Evolutionary conservation across 2,888 invertebrate species (phyloP).

Genomic region (Nebria salina): DNA sequence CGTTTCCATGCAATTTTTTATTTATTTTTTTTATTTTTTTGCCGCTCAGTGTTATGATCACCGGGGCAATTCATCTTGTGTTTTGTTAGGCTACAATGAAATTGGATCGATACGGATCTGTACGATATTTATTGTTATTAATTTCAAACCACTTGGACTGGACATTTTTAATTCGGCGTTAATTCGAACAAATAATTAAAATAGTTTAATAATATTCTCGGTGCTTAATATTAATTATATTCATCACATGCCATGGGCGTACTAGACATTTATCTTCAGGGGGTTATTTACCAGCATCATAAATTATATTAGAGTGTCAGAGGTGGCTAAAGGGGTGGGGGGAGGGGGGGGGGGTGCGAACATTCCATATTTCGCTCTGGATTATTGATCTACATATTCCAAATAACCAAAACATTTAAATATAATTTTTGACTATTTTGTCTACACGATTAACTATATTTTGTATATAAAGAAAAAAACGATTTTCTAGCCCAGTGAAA

Average conservation of each 20-base stretch:
- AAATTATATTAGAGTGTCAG: background rate
- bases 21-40: background rate
- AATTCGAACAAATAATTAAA: too few relatives aligned
- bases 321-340: background rate
- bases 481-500: background rate
- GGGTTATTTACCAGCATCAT: background rate
- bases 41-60: background rate
- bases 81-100: background rate
- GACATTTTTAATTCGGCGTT: too few relatives aligned
- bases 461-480: too few relatives aligned
- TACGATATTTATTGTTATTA: background rate
- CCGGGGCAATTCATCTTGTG: background rate
- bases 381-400: too few relatives aligned
- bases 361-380: background rate
- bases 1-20: background rate
- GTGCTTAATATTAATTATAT: background rate
- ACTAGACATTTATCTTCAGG: background rate
- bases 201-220: too few relatives aligned
- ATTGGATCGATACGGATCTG: background rate
- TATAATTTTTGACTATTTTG: too few relatives aligned
- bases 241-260: slow-evolving; percentile 1
- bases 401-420: too few relatives aligned
- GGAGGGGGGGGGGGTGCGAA: background rate
- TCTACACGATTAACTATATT: too few relatives aligned
- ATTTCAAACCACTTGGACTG: too few relatives aligned